Conservation (phyloP, 2,888 invertebrate genomes). For the Thera obeliscata region DNA sequence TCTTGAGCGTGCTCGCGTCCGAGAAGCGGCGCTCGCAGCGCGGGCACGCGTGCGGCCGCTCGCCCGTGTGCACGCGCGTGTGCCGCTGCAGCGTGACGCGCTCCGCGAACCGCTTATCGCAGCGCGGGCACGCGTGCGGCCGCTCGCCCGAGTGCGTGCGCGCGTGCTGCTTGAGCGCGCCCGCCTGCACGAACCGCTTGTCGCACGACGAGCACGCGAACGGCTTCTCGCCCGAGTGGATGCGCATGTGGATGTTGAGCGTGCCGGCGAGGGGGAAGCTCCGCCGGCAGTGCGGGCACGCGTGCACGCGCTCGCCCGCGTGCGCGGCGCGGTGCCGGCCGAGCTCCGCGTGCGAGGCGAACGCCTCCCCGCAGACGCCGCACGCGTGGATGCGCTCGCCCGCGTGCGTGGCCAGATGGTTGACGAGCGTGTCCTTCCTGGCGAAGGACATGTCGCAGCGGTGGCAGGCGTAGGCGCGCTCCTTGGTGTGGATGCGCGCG, state of each 20-base stretch:
- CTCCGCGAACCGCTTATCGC: conserved; percentile 9
- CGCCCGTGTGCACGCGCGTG: conserved; percentile 5
- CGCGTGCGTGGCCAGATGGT: conserved; percentile 8
- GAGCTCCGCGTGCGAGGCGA: neutral
- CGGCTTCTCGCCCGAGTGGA: conserved; percentile 17
- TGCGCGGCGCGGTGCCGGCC: neutral
- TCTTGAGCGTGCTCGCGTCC: conserved; percentile 13
- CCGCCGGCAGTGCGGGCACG: conserved; percentile 10
- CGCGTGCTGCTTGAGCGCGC: conserved; percentile 24
- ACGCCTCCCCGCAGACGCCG: neutral
- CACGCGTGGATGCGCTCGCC: conserved; percentile 4
- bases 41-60: conserved; percentile 1
- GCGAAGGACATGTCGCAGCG: conserved; percentile 15
- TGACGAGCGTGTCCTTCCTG: conserved; percentile 7
- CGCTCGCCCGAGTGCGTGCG: conserved; percentile 13
- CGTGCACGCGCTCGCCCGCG: neutral
- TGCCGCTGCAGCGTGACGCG: conserved; percentile 9
- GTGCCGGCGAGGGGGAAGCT: conserved; percentile 10
- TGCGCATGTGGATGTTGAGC: conserved; percentile 16
- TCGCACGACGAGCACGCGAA: conserved; percentile 10
- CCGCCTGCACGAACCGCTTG: conserved; percentile 9
- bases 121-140: neutral
- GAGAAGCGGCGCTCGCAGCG: conserved; percentile 4
- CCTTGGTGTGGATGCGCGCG: conserved; percentile 7
- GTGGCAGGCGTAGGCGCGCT: conserved; percentile 10